A percentile compares a stretch with the other conserved stretches of the same genome.
Conservation (phyloP, 2,113 vertebrate species). For the cat (Felis catus) region F.catus_Fca126_mat1.0 CM031411.1:102287501-102288000, state of each 20-base stretch:
- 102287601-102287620: not conserved
- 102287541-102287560: not conserved
- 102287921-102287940: not conserved
- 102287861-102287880: not conserved
- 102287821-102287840: not conserved
- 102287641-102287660: not conserved
- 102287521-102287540: not conserved
- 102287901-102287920: not conserved
- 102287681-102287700: not conserved
- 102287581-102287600: not conserved
- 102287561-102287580: not conserved
- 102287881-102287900: not conserved
- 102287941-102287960: not conserved
- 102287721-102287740: not conserved
- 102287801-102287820: constrained; percentile 16
- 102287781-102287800: constrained; percentile 29
- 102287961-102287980: constrained; percentile 4
- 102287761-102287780: not conserved
- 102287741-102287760: constrained; percentile 1
- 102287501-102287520: not conserved
- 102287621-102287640: not conserved
- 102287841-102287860: not conserved
- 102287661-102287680: not conserved
- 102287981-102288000: not conserved
- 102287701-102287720: constrained; percentile 4